phyloP scores from a whole-genome alignment of 1,140 invertebrate species.

The Adoxophyes honmai region DNA sequence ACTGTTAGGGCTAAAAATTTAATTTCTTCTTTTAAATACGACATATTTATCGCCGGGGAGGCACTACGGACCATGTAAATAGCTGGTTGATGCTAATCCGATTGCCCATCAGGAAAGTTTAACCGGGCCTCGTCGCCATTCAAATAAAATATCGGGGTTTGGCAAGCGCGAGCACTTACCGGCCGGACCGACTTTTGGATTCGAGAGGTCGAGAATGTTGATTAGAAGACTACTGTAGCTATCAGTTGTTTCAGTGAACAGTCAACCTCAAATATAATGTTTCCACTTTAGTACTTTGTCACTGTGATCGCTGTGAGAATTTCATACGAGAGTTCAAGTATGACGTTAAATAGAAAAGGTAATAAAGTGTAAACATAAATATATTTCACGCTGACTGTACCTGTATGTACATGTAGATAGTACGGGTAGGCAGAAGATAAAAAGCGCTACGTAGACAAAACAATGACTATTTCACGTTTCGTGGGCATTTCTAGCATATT shows the following conservation, averaged over 20 bases:
- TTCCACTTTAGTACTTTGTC: background rate
- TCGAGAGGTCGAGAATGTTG: background rate
- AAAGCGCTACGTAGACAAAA: too few relatives aligned
- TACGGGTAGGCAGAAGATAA: background rate
- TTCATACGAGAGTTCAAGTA: too few relatives aligned
- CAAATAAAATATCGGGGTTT: conserved; percentile 36
- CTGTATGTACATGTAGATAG: too few relatives aligned
- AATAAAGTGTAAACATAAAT: background rate
- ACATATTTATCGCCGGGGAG: conserved; percentile 32
- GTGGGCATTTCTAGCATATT: too few relatives aligned
- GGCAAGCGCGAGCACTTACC: background rate
- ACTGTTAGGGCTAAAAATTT: conserved; percentile 23
- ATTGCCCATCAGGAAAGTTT: conserved; percentile 47
- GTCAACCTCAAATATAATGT: background rate
- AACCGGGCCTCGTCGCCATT: conserved; percentile 40
- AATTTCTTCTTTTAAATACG: conserved; percentile 31
- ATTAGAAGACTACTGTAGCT: too few relatives aligned
- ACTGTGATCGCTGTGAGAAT: too few relatives aligned
- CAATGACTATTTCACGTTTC: too few relatives aligned
- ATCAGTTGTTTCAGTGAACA: too few relatives aligned
- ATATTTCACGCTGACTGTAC: too few relatives aligned
- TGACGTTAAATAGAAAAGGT: too few relatives aligned
- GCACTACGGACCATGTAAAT: conserved; percentile 34
- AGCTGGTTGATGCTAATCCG: conserved; percentile 48
- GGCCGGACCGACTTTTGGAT: background rate